Evolutionary conservation across 92 coral and sea anemone species (phyloP), one percentile per base, ranked within the genome.

Genomic region (Montipora capitata): DNA sequence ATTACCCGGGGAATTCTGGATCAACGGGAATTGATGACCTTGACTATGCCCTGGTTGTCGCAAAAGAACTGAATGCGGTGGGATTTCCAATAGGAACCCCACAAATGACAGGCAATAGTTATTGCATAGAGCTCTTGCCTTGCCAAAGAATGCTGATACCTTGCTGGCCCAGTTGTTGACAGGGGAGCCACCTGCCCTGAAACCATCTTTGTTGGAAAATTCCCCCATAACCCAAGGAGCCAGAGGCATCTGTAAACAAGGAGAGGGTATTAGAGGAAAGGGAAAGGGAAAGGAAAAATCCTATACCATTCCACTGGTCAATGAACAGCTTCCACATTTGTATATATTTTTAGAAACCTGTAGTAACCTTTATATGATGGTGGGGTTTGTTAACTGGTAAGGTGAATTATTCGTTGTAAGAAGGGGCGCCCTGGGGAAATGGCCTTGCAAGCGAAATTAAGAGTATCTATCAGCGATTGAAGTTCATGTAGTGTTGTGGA

Each of bases 71-170:
- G 51, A 5, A 88, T 81, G 68, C 87, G 81, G 52, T 81, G 83
- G 58, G 81, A 83, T 43, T 69, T 72, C 86, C 83, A 90, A 18
- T 13, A 59, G 74, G 63, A 66, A 27, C 86, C 90, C 93, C 93
- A 90, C 18, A 89, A 51, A 43, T 83, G 77, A 54, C 79, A 77
- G 2, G 93, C 93, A 35, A 79, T 71, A n/a, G 51, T 62, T 4
- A 90, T 84, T 8, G 93, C 90, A 52, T 64, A 90, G 41, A 90
- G 68, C 67, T 90, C 27, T 20, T 20, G 27, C 27, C 93, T 64
- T 89, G 93, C 89, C 93, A 89, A 11, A 76, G 89, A 90, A 90
- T 90, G 40, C 90, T 90, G 2, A 90, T 90, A 20, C 79, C 89
- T 38, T 72, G 59, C 51, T 64, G 62, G 61, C 69, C 35, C 18